Conservation (phyloP, 2,888 invertebrate species). For the Eubasilissa splendida region DNA sequence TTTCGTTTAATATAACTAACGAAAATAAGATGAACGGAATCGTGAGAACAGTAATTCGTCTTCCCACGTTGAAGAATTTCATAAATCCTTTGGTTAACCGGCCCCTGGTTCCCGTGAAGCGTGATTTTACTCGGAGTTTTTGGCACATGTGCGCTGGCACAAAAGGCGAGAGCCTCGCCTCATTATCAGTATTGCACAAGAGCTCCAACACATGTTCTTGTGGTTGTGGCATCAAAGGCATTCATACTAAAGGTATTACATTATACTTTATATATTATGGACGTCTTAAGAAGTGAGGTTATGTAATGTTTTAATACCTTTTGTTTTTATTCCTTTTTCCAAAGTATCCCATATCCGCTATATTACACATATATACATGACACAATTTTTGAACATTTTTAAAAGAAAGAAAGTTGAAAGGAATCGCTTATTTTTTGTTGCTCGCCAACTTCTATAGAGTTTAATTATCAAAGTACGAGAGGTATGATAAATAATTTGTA, state of each 20-base stretch:
- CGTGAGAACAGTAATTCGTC: constrained; percentile 75
- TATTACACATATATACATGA: no score
- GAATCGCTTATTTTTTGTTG: no score
- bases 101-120: constrained; percentile 70
- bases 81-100: constrained; percentile 58
- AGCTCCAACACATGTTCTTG: constrained; percentile 79
- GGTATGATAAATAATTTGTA: no score
- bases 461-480: no score
- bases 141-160: constrained; percentile 79
- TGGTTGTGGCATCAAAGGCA: constrained; percentile 76
- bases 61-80: constrained; percentile 63
- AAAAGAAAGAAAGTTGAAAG: no score
- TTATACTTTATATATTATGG: not conserved
- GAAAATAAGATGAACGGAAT: constrained; percentile 78
- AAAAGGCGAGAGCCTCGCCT: constrained; percentile 64
- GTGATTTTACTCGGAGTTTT: constrained; percentile 77
- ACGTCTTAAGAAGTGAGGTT: constrained; percentile 41
- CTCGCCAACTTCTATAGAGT: no score
- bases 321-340: no score
- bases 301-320: constrained; percentile 43
- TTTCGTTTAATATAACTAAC: no score
- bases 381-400: no score
- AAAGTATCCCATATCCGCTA: no score
- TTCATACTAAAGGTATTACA: constrained; percentile 82
- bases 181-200: constrained; percentile 64